phyloP scores from a whole-genome alignment of 2,888 invertebrate genomes.

The Oconnorella tubifera region DNA sequence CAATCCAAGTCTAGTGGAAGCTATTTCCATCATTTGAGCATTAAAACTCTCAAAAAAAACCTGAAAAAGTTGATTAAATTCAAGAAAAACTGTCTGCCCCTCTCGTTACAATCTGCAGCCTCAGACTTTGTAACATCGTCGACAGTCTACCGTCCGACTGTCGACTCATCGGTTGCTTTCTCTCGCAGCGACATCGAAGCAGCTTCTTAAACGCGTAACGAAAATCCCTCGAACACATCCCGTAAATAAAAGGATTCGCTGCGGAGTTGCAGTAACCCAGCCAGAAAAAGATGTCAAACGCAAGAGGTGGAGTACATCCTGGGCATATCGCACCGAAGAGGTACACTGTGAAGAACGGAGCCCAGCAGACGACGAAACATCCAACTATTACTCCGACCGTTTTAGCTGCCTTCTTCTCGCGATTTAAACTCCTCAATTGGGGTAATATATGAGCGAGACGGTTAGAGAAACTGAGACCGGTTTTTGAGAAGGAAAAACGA shows the following conservation, averaged over 20 bases:
- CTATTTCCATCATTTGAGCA: too few relatives aligned
- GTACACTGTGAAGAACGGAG: slow-evolving; percentile 94
- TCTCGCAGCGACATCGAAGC: slow-evolving; percentile 65
- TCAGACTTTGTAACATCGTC: slow-evolving; percentile 25
- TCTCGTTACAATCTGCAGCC: slow-evolving; percentile 26
- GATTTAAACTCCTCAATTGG: slow-evolving; percentile 72
- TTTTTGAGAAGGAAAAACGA: slow-evolving; percentile 1
- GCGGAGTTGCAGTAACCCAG: slow-evolving; percentile 96
- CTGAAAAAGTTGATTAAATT: too few relatives aligned
- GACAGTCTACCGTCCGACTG: slow-evolving; percentile 15
- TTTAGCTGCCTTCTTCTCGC: slow-evolving; percentile 96
- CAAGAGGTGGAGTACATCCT: slow-evolving; percentile 69
- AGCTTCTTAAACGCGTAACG: slow-evolving; percentile 89
- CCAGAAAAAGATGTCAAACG: slow-evolving; percentile 93
- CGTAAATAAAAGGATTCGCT: slow-evolving; percentile 91
- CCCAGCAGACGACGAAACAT: slow-evolving; percentile 93
- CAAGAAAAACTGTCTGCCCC: slow-evolving; percentile 24
- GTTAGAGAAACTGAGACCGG: slow-evolving; percentile 2
- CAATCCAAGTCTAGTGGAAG: too few relatives aligned
- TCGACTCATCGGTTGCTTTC: slow-evolving; percentile 2
- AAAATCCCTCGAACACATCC: slow-evolving; percentile 90
- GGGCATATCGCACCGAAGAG: slow-evolving; percentile 78
- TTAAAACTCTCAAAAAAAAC: too few relatives aligned
- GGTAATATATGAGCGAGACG: slow-evolving; percentile 69
- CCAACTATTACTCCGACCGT: slow-evolving; percentile 95